Evolutionary conservation across 2,888 invertebrate genomes (phyloP).

Genomic region (Axea sp.): DNA sequence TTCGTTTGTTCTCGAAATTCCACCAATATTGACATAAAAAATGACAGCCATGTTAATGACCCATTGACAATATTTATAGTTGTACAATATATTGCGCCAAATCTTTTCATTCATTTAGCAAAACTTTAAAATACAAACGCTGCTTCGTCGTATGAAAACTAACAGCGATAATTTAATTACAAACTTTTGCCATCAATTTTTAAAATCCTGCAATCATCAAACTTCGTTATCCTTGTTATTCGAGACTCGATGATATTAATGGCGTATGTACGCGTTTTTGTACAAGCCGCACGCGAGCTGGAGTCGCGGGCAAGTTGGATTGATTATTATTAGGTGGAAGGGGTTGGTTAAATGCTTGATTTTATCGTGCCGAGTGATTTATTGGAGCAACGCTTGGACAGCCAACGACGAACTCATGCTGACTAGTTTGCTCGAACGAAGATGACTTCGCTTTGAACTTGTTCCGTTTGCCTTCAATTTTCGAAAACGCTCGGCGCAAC

Average conservation of each 20-base stretch:
- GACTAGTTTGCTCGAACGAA: slow-evolving; percentile 9
- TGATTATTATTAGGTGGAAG: slow-evolving; percentile 50
- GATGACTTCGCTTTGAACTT: slow-evolving; percentile 17
- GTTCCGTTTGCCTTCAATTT: slow-evolving; percentile 11
- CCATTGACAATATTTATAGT: too few relatives aligned
- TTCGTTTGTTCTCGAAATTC: too few relatives aligned
- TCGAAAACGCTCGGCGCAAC: slow-evolving; percentile 8
- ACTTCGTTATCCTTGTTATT: slow-evolving; percentile 37
- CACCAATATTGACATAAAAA: too few relatives aligned
- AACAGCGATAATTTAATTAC: too few relatives aligned
- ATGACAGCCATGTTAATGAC: too few relatives aligned
- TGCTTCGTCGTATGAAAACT: too few relatives aligned
- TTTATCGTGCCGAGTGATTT: slow-evolving; percentile 42
- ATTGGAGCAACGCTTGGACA: slow-evolving; percentile 32
- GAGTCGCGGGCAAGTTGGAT: slow-evolving; percentile 36
- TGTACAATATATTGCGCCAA: too few relatives aligned
- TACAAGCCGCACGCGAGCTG: slow-evolving; percentile 21
- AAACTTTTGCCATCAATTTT: slow-evolving; percentile 19
- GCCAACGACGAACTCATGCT: slow-evolving; percentile 12
- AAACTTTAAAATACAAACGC: too few relatives aligned
- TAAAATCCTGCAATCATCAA: slow-evolving; percentile 16
- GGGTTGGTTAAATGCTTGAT: slow-evolving; percentile 39
- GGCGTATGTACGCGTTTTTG: neutral
- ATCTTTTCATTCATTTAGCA: too few relatives aligned
- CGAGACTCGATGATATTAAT: slow-evolving; percentile 17